A percentile compares a stretch with the other conserved stretches of the same genome.
These are phyloP conservation scores for Kobus ellipsiprymnus DNA, from an alignment of 2,113 vertebrate genomes.

Conservation along the genomic window DNA sequence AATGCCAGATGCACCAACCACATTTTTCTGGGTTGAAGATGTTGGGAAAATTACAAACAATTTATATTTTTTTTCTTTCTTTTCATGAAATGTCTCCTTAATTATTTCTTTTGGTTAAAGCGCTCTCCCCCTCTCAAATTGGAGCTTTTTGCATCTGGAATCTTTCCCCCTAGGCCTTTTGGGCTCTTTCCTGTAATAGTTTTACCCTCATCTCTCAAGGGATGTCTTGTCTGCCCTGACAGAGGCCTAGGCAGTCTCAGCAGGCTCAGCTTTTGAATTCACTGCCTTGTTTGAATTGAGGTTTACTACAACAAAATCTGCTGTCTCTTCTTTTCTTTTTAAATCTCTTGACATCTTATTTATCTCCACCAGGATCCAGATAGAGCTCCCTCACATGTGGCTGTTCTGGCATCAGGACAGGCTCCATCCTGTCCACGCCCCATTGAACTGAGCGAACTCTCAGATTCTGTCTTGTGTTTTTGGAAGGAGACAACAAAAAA, in stretches of 20 bases:
- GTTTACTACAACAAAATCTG: not conserved
- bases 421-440: not conserved
- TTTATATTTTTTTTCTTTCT: not conserved
- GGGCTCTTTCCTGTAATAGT: not conserved
- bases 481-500: not conserved
- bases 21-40: constrained; percentile 22
- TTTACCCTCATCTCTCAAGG: not conserved
- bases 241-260: not conserved
- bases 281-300: not conserved
- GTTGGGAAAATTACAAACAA: not conserved
- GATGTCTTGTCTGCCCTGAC: not conserved
- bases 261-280: not conserved
- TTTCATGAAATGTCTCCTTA: not conserved
- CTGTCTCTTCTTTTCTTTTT: not conserved
- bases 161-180: not conserved
- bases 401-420: not conserved
- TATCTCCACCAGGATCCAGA: not conserved
- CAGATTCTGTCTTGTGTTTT: not conserved
- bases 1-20: not conserved
- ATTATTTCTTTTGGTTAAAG: constrained; percentile 19
- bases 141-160: not conserved
- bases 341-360: not conserved
- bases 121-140: not conserved
- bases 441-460: not conserved
- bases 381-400: not conserved